phyloP scores from a whole-genome alignment of 1,140 invertebrate genomes.

The Orussus abietinus region DNA sequence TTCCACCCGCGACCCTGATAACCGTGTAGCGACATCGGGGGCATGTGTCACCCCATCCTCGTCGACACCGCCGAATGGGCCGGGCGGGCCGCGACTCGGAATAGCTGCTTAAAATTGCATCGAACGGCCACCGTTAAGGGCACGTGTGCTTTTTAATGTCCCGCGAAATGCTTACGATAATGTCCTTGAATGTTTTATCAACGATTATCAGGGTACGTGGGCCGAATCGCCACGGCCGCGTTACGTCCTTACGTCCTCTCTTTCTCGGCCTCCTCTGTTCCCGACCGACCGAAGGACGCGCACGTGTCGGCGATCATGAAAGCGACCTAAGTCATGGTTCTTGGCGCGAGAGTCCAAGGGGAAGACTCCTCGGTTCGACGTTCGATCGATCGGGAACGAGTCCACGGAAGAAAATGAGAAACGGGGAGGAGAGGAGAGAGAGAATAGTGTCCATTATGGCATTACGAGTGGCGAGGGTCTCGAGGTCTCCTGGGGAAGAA shows the following conservation, averaged over 20 bases:
- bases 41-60: conserved; percentile 53
- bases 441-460: conserved; percentile 38
- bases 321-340: no score
- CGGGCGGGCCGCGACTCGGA: conserved; percentile 38
- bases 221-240: conserved; percentile 41
- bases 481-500: conserved; percentile 31
- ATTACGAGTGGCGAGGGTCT: conserved; percentile 32
- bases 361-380: conserved; percentile 5
- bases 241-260: conserved; percentile 11
- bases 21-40: conserved; percentile 39
- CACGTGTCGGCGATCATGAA: no score
- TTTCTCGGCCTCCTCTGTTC: not conserved
- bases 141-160: conserved; percentile 54
- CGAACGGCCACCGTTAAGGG: conserved; percentile 40
- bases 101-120: conserved; percentile 55
- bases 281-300: conserved; percentile 4
- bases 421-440: conserved; percentile 17
- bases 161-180: conserved; percentile 48
- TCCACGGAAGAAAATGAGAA: conserved; percentile 8
- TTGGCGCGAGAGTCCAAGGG: no score
- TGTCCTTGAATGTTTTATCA: conserved; percentile 54
- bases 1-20: conserved; percentile 34
- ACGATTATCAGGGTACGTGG: conserved; percentile 49
- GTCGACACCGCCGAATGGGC: conserved; percentile 29
- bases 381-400: conserved; percentile 18